These are phyloP conservation scores for Chalcis sispes DNA, from an alignment of 2,888 invertebrate genomes.

Conservation along the genomic window DNA sequence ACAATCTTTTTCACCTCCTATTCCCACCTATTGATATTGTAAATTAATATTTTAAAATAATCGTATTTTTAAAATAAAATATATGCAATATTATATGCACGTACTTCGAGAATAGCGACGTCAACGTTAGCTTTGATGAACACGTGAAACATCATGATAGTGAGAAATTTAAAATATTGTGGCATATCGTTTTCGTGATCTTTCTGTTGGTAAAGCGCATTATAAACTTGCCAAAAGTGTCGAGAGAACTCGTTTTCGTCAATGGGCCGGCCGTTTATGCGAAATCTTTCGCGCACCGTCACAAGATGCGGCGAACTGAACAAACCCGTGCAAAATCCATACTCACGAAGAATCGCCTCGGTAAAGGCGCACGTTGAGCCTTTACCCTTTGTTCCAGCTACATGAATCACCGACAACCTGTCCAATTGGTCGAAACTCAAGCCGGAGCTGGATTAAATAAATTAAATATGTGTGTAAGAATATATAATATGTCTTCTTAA, in stretches of 20 bases:
- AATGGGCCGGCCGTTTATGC: constrained; percentile 90
- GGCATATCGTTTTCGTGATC: constrained; percentile 86
- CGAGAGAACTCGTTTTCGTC: constrained; percentile 84
- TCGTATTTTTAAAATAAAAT: not conserved
- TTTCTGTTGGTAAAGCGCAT: constrained; percentile 79
- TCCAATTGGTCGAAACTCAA: constrained; percentile 82
- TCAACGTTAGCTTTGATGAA: constrained; percentile 92
- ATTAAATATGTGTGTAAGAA: no score
- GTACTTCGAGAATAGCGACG: constrained; percentile 90
- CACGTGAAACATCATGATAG: constrained; percentile 91
- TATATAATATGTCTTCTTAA: no score
- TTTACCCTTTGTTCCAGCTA: constrained; percentile 99
- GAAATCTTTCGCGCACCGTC: constrained; percentile 93
- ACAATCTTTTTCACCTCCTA: constrained; percentile 95
- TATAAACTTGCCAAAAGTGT: constrained; percentile 90
- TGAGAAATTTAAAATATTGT: constrained; percentile 95
- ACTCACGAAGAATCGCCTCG: constrained; percentile 90
- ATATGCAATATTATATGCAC: no score
- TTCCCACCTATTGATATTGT: constrained; percentile 83
- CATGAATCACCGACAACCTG: constrained; percentile 91
- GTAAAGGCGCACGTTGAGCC: constrained; percentile 95
- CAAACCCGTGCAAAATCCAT: constrained; percentile 93
- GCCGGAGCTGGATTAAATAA: constrained; percentile 78
- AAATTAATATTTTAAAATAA: not conserved
- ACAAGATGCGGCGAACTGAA: constrained; percentile 97